Conservation (phyloP, 2,797 vertebrate species). For the Gallirallus australis region DNA sequence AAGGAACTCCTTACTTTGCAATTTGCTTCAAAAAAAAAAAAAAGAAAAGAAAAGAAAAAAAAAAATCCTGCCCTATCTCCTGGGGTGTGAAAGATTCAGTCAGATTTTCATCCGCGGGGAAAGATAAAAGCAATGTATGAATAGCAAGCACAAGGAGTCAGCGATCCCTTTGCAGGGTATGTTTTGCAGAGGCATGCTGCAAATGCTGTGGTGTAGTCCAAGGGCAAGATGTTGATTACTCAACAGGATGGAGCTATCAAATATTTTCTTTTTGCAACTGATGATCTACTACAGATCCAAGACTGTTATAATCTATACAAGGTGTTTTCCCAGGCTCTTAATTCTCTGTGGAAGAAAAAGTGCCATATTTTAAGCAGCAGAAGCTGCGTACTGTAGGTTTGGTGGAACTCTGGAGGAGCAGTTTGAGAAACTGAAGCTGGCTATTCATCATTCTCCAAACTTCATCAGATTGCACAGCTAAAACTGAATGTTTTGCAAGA, state of each 20-base stretch:
- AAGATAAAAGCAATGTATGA: neutral
- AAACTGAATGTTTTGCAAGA: neutral
- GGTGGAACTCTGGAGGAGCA: neutral
- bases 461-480: neutral
- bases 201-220: neutral
- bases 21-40: neutral
- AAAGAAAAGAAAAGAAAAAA: neutral
- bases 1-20: slow-evolving; percentile 4
- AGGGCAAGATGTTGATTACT: neutral
- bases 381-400: neutral
- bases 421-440: neutral
- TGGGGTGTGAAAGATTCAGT: neutral
- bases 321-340: neutral
- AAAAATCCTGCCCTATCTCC: neutral
- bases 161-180: neutral
- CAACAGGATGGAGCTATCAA: neutral
- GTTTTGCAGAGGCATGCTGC: neutral
- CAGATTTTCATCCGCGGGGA: neutral
- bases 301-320: neutral
- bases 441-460: neutral
- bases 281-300: neutral
- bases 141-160: neutral
- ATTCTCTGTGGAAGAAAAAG: accelerated
- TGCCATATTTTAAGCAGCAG: neutral
- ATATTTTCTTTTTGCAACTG: neutral